These are phyloP conservation scores for Malurus cyaneus DNA, from an alignment of 2,113 vertebrate species.

Conservation along the genomic window DNA sequence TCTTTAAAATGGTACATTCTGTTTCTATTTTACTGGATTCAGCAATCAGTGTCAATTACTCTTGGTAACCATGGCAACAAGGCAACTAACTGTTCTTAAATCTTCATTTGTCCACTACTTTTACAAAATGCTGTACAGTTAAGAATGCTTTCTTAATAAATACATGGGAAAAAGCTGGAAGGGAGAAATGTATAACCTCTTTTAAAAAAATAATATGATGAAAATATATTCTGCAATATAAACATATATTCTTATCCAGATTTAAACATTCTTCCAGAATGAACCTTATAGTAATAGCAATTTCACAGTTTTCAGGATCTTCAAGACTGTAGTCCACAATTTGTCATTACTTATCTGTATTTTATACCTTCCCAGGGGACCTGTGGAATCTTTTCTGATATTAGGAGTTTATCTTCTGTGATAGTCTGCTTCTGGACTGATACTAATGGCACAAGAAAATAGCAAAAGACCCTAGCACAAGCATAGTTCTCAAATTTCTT, in stretches of 20 bases:
- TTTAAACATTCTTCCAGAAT: background rate
- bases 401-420: background rate
- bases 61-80: conserved; percentile 72
- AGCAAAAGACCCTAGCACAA: background rate
- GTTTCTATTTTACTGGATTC: conserved; percentile 70
- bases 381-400: background rate
- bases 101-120: conserved; percentile 77
- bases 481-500: background rate
- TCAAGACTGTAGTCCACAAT: background rate
- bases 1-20: conserved; percentile 72
- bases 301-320: background rate
- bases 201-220: background rate
- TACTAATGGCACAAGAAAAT: background rate
- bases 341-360: background rate
- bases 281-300: background rate
- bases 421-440: background rate
- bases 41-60: conserved; percentile 78
- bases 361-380: background rate
- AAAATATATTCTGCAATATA: background rate
- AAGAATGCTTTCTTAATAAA: conserved; percentile 31
- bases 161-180: background rate
- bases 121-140: conserved; percentile 60
- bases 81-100: conserved; percentile 71
- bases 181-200: background rate
- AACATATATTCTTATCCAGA: background rate